Evolutionary conservation across 2,113 vertebrate species (phyloP).

Genomic region (Percopsis transmontana): DNA sequence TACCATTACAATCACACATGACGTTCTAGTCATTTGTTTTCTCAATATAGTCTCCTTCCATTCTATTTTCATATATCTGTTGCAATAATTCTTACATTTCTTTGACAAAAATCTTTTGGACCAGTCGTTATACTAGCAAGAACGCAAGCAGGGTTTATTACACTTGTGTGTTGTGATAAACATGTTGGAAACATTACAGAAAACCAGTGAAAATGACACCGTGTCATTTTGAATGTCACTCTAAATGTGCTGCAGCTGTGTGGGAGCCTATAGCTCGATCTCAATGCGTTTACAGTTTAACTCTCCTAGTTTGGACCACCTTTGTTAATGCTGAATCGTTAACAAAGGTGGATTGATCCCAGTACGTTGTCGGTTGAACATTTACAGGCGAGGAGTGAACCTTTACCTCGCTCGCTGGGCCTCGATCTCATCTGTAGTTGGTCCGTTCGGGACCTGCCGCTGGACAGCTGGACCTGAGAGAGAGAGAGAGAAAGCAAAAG

Average conservation of each 20-base stretch:
- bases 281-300: neutral
- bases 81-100: no score
- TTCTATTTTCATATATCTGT: no score
- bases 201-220: neutral
- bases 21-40: no score
- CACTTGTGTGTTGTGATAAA: neutral
- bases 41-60: no score
- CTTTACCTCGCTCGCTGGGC: constrained; percentile 90
- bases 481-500: neutral
- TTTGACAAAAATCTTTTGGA: neutral
- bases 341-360: neutral
- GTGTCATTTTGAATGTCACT: constrained; percentile 3
- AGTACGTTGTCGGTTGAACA: neutral
- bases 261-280: no score
- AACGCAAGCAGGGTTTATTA: neutral
- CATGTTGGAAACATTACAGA: neutral
- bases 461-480: constrained; percentile 90
- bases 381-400: neutral
- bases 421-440: constrained; percentile 94
- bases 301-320: neutral
- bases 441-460: constrained; percentile 91
- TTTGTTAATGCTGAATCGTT: neutral
- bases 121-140: neutral
- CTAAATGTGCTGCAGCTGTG: neutral
- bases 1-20: no score